Base-by-base conservation (phyloP, 1,140 invertebrate species). In the Nasonia giraulti region DNA sequence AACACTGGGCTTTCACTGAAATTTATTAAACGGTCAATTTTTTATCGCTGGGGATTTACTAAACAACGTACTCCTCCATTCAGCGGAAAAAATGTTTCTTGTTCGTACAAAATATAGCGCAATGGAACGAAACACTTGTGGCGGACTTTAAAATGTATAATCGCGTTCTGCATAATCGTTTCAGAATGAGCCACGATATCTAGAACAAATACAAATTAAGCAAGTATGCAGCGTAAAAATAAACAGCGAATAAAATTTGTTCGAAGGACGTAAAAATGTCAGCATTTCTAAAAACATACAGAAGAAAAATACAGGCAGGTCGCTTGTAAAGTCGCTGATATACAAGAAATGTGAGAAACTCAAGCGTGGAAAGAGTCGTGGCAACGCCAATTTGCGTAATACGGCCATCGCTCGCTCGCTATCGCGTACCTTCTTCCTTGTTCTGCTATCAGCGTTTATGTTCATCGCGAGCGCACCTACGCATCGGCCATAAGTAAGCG, bases 1-100 rank as follows among this genome's bases (percentile, higher is more conserved):
- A 92, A 92, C 89, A 92, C 68, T 40, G 62, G 40, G 66, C 87
- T 88, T 87, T 88, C 88, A 80, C 80, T 84, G 88, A 69, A 75
- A 81, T 31, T 80, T 47, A 68, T 75, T 69, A 50, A 62, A 40
- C 47, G 44, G 12, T 62, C 17, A n/a, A 62, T 50, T 79, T 79
- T 68, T 37, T 20, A 55, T 55, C 50, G 50, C 17, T 20, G 50
- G 17, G 12, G 12, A 55, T 55, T 55, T 55, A 17, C 50, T 55
- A 17, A 17, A 44, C 40, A 44, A 44, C 55, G 4, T 47, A 55
- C 12, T 50, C 75, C 23, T 77, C 23, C 55, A 31, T 33, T 31
- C 17, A 55, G 31, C 55, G 14, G 27, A 27, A n/a, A n/a, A 80
- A 44, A 68, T n/a, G 33, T 0, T 68, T 66, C 31, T 37, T 40